A percentile compares a stretch with the other conserved stretches of the same genome.
Conservation (phyloP, 2,888 invertebrate species). For the Brachynemurus nebulosus region DNA sequence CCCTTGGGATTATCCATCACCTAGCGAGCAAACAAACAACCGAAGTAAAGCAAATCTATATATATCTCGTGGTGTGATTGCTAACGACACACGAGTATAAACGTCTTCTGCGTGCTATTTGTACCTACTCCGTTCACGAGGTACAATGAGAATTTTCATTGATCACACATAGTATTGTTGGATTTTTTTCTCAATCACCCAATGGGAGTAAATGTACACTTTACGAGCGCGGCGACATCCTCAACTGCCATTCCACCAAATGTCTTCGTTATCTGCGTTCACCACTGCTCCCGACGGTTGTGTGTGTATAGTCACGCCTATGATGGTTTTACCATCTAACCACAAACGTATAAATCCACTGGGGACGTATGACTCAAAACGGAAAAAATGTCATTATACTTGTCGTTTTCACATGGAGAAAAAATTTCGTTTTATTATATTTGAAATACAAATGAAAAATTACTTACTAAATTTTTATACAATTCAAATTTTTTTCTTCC, state of each 20-base stretch:
- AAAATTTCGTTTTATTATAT: no score
- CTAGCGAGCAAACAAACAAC: no score
- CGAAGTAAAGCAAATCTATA: no score
- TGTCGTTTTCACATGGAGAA: no score
- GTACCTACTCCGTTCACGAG: neutral
- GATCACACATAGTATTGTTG: neutral
- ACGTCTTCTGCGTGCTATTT: neutral
- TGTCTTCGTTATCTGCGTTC: no score
- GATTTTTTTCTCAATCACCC: neutral
- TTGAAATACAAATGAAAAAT: no score
- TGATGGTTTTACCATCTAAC: neutral
- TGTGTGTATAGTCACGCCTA: no score
- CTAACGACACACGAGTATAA: neutral
- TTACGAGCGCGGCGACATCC: neutral
- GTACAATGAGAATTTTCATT: neutral
- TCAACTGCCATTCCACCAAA: no score
- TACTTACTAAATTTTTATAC: no score
- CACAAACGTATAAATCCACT: neutral
- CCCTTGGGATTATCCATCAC: neutral
- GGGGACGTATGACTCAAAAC: slow-evolving; percentile 1
- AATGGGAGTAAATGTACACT: neutral
- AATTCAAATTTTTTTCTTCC: no score
- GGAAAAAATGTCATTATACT: slow-evolving; percentile 1
- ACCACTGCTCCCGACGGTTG: no score
- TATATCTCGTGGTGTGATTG: no score